These are phyloP conservation scores for Invenusta paracnida DNA, from an alignment of 2,888 invertebrate species.

Conservation along the genomic window DNA sequence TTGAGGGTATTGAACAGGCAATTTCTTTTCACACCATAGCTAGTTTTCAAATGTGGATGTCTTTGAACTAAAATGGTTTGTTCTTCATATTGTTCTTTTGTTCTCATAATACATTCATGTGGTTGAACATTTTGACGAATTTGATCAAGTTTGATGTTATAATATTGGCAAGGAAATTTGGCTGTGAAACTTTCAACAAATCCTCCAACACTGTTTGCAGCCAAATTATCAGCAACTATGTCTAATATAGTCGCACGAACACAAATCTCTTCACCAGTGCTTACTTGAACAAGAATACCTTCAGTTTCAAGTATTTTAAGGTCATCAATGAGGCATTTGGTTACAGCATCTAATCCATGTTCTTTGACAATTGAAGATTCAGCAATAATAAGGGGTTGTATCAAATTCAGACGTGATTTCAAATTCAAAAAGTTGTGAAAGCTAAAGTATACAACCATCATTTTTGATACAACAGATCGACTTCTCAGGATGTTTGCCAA, in stretches of 20 bases:
- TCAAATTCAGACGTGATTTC: neutral
- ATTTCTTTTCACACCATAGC: constrained; percentile 16
- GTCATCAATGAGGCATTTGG: neutral
- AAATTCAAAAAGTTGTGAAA: neutral
- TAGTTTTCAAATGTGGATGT: neutral
- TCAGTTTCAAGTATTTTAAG: neutral
- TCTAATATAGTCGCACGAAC: neutral
- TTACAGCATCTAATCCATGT: neutral
- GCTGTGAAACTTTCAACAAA: neutral
- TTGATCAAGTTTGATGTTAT: neutral
- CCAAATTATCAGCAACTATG: neutral
- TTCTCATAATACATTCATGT: neutral
- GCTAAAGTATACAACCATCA: neutral
- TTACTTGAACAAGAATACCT: neutral
- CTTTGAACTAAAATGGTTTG: neutral
- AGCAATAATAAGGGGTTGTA: neutral
- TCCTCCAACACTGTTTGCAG: neutral
- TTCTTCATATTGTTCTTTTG: neutral
- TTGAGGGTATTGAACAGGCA: neutral
- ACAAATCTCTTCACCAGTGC: neutral
- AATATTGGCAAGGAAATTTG: neutral
- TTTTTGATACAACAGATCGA: neutral
- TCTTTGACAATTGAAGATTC: neutral
- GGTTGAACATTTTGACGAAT: neutral
- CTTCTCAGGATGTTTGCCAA: neutral